Evolutionary conservation across 1,140 invertebrate genomes (phyloP), one percentile per base, ranked within the genome.

Genomic region (Samia ricini): DNA sequence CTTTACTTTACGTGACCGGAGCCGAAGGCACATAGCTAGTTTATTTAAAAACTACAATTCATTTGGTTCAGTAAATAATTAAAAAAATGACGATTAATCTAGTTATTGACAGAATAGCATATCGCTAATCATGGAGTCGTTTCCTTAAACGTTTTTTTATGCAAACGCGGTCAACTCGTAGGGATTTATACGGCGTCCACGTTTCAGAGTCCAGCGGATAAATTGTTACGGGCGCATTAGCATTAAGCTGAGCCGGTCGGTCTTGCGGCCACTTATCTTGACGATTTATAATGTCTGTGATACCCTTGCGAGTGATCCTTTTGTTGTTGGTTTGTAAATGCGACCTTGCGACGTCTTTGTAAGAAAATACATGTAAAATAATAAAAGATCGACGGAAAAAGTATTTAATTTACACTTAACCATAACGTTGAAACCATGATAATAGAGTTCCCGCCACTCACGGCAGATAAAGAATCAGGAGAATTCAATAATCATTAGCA

Each of bases 161-260:
- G 33, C 12, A 42, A 42, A 15, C 33, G 33, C 33, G 33, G 33
- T 42, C 15, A 42, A 42, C 33, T 42, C 33, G 33, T 42, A 15
- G 33, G 33, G 33, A 42, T 42, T 42, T 15, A 15, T 42, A 23
- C 51, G 51, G 51, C 51, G 51, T 12, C 22, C 51, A 52, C 51
- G 51, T 15, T 52, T 52, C 19, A 23, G 8, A 21, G 51, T 52
- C 51, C 51, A 23, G 8, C 22, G 51, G 51, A 52, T 52, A 52
- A 52, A 52, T 52, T 52, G 51, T 52, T 52, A n/a, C 20, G 22
- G 15, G 20, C 51, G 21, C 51, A 52, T 52, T 52, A 52, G 51
- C 22, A 52, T 52, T 42, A 42, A 42, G 33, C n/a, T 42, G 10
- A 15, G 33, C 33, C 33, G 33, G 33, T 15, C 33, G 33, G 33